phyloP scores from a whole-genome alignment of 2,888 invertebrate species.

The Phyto melanocephala region DNA sequence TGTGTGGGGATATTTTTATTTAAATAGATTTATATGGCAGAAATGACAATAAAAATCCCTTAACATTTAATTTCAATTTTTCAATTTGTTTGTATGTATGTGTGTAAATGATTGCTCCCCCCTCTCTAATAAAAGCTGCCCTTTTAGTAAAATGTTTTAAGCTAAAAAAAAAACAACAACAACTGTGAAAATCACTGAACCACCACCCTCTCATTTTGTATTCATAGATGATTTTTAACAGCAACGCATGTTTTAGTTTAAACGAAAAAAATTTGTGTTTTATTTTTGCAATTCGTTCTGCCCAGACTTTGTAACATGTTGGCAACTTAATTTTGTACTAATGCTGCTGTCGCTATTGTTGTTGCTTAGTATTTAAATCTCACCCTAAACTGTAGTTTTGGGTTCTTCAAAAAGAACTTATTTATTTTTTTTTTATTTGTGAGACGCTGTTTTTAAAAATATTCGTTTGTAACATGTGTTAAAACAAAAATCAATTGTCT shows the following conservation, averaged over 20 bases:
- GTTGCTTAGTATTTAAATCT: conserved; percentile 28
- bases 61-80: conserved; percentile 39
- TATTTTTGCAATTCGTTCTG: conserved; percentile 55
- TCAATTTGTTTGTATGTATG: background rate
- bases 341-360: background rate
- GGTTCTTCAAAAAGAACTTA: too few relatives aligned
- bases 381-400: conserved; percentile 43
- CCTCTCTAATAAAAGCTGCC: background rate
- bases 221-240: conserved; percentile 45
- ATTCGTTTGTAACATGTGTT: conserved; percentile 48
- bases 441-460: conserved; percentile 30
- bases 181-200: conserved; percentile 28
- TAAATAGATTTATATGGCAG: background rate
- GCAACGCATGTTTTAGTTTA: conserved; percentile 45
- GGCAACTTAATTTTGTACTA: conserved; percentile 34
- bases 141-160: background rate
- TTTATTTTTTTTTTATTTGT: too few relatives aligned
- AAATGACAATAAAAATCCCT: conserved; percentile 16
- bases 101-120: background rate
- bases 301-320: conserved; percentile 25
- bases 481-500: conserved; percentile 56
- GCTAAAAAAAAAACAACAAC: background rate
- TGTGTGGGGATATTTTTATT: background rate
- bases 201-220: conserved; percentile 40
- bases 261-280: conserved; percentile 3